Base-by-base conservation (phyloP, 2,797 vertebrate species). In the Petrocephalus schoutedeni region DNA sequence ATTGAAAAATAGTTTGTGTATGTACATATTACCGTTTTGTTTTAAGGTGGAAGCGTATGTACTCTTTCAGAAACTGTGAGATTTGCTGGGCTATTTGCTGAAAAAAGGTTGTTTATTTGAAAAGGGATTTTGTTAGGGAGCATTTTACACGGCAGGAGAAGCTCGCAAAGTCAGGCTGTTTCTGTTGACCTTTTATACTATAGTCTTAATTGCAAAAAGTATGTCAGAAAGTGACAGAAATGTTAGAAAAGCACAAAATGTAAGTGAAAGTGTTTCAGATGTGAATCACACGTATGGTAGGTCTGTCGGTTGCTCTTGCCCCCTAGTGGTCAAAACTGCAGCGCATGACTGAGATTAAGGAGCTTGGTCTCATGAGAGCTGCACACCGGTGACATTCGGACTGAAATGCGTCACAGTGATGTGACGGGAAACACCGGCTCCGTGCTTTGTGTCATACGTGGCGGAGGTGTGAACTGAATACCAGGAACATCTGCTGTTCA, bases 1-100 rank as follows among this genome's bases (percentile, higher is more conserved):
- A 77, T n/a, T 89, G 21, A 89, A 88, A 87, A 88, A 82, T 86
- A 82, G 36, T 83, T 83, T 84, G 77, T 56, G 56, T 64, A n/a
- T 71, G 82, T 71, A 41, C 9, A 36, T 49, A 28, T 56, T 51
- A 36, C 45, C 51, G 41, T 87, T 41, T 49, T 59, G n/a, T 51
- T 45, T 53, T 71, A 41, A 54, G 57, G 57, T 77, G 36, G 8
- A 88, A 54, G 45, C 32, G 10, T 84, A 28, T 53, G 51, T 71
- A 57, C 58, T 36, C 28, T 32, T 23, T 23, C 23, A 9, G 56
- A 88, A 53, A 84, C 54, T n/a, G 41, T 88, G 57, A 49, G 19
- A 88, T n/a, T n/a, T n/a, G n/a, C n/a, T n/a, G 77, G 57, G 49
- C 49, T 51, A 83, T 83, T 83, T 83, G 80, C 45, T 12, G 80